These are phyloP conservation scores for Hyposmocoma kahamanoa DNA, from an alignment of 1,140 invertebrate species.

Conservation along the genomic window DNA sequence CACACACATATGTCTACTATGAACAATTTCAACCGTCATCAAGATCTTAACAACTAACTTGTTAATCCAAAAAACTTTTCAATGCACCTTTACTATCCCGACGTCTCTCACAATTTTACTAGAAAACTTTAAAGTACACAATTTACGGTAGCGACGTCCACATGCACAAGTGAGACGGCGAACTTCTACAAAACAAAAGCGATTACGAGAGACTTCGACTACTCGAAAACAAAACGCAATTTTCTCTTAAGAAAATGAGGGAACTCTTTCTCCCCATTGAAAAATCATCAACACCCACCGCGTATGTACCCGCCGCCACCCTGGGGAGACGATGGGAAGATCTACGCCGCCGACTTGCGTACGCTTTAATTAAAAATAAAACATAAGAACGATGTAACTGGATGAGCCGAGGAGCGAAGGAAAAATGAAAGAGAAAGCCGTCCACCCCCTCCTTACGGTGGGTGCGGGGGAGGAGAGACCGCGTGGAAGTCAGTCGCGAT, in stretches of 20 bases:
- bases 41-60: too few species aligned
- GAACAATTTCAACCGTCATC: too few species aligned
- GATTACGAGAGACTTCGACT: constrained; percentile 72
- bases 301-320: constrained; percentile 54
- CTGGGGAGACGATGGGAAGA: constrained; percentile 38
- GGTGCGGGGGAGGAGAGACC: constrained; percentile 32
- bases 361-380: constrained; percentile 74
- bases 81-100: constrained; percentile 40
- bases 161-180: constrained; percentile 44
- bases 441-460: constrained; percentile 45
- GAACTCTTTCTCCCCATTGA: constrained; percentile 74
- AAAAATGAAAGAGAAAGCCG: constrained; percentile 73
- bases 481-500: constrained; percentile 59
- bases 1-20: too few species aligned
- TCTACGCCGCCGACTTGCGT: constrained; percentile 69
- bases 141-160: constrained; percentile 50
- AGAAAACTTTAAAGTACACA: constrained; percentile 58
- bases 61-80: constrained; percentile 28
- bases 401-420: constrained; percentile 71
- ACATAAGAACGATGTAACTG: constrained; percentile 74
- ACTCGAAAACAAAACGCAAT: constrained; percentile 73
- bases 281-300: constrained; percentile 73
- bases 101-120: constrained; percentile 43
- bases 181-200: constrained; percentile 69
- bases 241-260: constrained; percentile 74